Evolutionary conservation across 2,797 vertebrate genomes (phyloP).

Genomic region (Pseudochaenichthys georgianus): DNA sequence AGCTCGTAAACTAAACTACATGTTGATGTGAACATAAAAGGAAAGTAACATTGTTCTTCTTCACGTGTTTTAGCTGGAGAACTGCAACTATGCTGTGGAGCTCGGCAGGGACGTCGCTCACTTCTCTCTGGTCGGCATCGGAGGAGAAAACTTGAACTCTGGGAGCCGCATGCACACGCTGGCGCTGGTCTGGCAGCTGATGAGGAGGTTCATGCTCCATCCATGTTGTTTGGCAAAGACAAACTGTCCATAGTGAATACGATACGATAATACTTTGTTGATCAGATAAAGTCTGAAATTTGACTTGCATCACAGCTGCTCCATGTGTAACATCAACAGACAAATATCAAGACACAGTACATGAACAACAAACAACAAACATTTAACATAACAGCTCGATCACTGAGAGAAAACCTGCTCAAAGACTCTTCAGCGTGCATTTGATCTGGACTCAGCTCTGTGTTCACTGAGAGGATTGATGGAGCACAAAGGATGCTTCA

Average conservation of each 20-base stretch:
- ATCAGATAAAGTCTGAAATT: too few relatives aligned
- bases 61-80: conserved; percentile 88
- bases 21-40: conserved; percentile 2
- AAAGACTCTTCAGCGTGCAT: too few relatives aligned
- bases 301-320: too few relatives aligned
- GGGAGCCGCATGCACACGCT: conserved; percentile 92
- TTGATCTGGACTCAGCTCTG: too few relatives aligned
- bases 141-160: conserved; percentile 93
- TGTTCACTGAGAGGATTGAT: too few relatives aligned
- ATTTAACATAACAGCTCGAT: too few relatives aligned
- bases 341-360: too few relatives aligned
- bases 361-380: too few relatives aligned
- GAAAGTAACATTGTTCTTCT: conserved; percentile 39
- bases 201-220: conserved; percentile 89
- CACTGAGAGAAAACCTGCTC: too few relatives aligned
- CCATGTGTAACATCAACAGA: too few relatives aligned
- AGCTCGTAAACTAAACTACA: not conserved
- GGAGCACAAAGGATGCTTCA: too few relatives aligned
- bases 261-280: too few relatives aligned
- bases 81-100: conserved; percentile 97
- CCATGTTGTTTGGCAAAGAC: not conserved
- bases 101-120: conserved; percentile 90
- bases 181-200: conserved; percentile 96
- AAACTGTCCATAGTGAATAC: not conserved
- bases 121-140: conserved; percentile 97